These are phyloP conservation scores for Himalopsyche anomala DNA, from an alignment of 2,888 invertebrate genomes.

Conservation along the genomic window DNA sequence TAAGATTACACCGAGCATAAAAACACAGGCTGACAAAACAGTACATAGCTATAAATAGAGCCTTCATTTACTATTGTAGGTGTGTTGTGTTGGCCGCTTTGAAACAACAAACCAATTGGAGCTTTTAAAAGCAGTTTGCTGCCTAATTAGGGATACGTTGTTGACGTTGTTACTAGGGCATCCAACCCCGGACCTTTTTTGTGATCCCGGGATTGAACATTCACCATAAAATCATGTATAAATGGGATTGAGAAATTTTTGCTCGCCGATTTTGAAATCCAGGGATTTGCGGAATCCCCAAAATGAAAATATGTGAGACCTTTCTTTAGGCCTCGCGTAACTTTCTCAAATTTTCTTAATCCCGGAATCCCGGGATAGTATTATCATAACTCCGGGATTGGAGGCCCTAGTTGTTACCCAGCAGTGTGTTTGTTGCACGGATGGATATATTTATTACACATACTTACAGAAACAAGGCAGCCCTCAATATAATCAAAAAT, in stretches of 20 bases:
- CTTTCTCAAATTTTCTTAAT: too few species aligned
- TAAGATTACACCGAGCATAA: neutral
- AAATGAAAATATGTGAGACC: too few species aligned
- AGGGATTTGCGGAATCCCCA: too few species aligned
- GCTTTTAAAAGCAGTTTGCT: conserved; percentile 29
- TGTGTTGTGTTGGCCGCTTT: neutral
- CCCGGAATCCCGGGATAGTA: too few species aligned
- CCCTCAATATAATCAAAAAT: neutral
- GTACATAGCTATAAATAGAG: neutral
- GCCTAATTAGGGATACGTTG: conserved; percentile 18
- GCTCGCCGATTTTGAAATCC: too few species aligned
- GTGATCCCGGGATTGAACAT: too few species aligned
- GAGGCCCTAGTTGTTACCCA: too few species aligned
- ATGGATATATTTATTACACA: neutral
- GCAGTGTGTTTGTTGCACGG: neutral
- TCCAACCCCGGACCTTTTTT: too few species aligned
- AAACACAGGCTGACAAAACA: neutral
- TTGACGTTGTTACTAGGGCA: neutral
- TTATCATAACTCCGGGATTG: too few species aligned
- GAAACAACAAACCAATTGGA: conserved; percentile 37
- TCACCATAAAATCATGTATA: too few species aligned
- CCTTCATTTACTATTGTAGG: neutral
- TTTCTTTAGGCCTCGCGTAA: too few species aligned
- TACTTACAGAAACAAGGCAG: neutral
- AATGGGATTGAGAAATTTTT: too few species aligned